phyloP scores from a whole-genome alignment of 1,140 invertebrate species.

The Apolygus lucorum region DNA sequence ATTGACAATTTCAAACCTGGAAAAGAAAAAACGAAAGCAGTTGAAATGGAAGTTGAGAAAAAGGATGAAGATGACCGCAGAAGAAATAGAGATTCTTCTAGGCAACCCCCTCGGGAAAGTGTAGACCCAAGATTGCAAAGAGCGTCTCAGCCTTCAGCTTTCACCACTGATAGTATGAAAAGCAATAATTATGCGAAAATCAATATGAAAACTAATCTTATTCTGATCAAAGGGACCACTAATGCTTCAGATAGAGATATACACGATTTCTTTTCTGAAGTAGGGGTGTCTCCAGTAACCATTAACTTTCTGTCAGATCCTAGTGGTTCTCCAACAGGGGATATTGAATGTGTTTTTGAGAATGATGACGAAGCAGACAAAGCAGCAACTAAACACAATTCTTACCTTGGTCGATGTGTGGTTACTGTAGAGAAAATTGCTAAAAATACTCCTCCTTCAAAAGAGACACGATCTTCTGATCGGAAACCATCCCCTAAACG shows the following conservation, averaged over 20 bases:
- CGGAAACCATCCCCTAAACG: too few relatives aligned
- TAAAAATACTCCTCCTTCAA: too few relatives aligned
- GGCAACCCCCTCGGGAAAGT: not conserved
- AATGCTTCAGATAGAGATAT: slow-evolving; percentile 55
- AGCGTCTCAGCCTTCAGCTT: not conserved
- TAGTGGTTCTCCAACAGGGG: slow-evolving; percentile 53
- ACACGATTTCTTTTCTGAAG: slow-evolving; percentile 66
- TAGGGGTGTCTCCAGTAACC: slow-evolving; percentile 60
- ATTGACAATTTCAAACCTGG: slow-evolving; percentile 28
- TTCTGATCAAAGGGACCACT: slow-evolving; percentile 54
- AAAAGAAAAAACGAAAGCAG: slow-evolving; percentile 9
- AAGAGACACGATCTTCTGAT: too few relatives aligned
- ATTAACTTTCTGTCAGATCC: slow-evolving; percentile 68
- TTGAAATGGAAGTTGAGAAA: slow-evolving; percentile 14
- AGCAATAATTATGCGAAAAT: slow-evolving; percentile 33
- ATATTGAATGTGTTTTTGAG: slow-evolving; percentile 78
- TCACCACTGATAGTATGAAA: not conserved
- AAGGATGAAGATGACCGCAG: slow-evolving; percentile 19
- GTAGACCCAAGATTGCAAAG: slow-evolving; percentile 2
- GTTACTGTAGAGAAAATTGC: slow-evolving; percentile 46
- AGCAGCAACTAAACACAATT: slow-evolving; percentile 58
- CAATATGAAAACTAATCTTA: slow-evolving; percentile 54
- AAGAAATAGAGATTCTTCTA: not conserved
- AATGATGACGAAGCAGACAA: slow-evolving; percentile 55
- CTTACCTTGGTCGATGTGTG: slow-evolving; percentile 52